Conservation (phyloP, 2,113 vertebrate species). For the Argyrosomus japonicus region DNA sequence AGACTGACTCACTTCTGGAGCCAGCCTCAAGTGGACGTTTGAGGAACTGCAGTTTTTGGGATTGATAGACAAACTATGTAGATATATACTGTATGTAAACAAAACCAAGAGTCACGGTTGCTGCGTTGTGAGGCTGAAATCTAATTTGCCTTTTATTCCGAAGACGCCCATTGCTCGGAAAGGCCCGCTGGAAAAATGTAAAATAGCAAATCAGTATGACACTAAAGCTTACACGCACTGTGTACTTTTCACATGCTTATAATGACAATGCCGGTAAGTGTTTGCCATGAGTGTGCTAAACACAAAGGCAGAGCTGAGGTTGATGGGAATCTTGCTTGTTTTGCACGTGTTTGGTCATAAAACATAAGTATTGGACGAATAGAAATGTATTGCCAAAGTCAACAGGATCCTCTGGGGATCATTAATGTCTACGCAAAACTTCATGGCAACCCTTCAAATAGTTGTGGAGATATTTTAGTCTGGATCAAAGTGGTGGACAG, state of each 20-base stretch:
- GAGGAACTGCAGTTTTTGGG: too few relatives aligned
- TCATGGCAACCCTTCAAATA: background rate
- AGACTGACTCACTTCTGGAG: too few relatives aligned
- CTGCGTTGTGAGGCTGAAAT: too few relatives aligned
- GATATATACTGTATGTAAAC: too few relatives aligned
- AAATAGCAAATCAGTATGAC: too few relatives aligned
- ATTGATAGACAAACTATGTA: too few relatives aligned
- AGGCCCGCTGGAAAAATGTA: too few relatives aligned
- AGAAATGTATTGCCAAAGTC: background rate
- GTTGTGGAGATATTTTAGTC: background rate
- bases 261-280: background rate
- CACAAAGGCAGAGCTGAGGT: background rate
- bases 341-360: background rate
- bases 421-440: background rate
- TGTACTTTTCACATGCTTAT: background rate
- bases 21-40: too few relatives aligned
- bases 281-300: background rate
- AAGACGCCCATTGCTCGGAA: too few relatives aligned
- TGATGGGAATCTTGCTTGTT: background rate
- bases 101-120: too few relatives aligned
- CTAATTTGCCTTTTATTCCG: too few relatives aligned
- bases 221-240: too few relatives aligned
- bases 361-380: background rate
- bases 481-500: background rate
- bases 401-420: background rate